Conservation (phyloP, 2,888 invertebrate species). For the Therioaphis trifolii region DNA sequence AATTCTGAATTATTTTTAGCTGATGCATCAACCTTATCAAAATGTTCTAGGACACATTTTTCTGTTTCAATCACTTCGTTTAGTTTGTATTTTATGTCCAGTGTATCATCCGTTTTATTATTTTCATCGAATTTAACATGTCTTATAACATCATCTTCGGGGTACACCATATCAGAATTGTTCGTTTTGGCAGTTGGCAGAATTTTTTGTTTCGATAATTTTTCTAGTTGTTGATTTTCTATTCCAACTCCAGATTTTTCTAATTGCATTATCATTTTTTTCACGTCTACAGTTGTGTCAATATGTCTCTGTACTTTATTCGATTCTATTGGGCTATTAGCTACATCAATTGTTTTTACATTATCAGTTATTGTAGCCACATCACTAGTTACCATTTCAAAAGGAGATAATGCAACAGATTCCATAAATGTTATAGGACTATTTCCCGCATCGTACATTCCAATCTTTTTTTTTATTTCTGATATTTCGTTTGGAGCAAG, state of each 20-base stretch:
- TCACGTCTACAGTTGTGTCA: conserved; percentile 12
- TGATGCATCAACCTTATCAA: conserved; percentile 36
- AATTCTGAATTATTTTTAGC: conserved; percentile 23
- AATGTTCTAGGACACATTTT: conserved; percentile 48
- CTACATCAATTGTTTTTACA: conserved; percentile 50
- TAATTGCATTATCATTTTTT: conserved; percentile 43
- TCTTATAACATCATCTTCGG: neutral
- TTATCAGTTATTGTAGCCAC: conserved; percentile 36
- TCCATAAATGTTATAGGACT: conserved; percentile 70
- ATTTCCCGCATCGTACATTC: conserved; percentile 71
- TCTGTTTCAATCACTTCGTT: conserved; percentile 57
- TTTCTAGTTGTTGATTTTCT: neutral
- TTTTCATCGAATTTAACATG: neutral
- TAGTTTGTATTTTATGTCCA: conserved; percentile 42
- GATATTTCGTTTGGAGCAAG: conserved; percentile 69
- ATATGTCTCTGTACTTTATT: conserved; percentile 22
- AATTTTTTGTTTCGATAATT: neutral
- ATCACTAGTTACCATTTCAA: conserved; percentile 47
- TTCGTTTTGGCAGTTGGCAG: neutral
- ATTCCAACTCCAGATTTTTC: conserved; percentile 18
- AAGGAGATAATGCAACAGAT: conserved; percentile 44
- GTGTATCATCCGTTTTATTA: neutral
- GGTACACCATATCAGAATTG: neutral
- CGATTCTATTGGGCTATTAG: conserved; percentile 55
- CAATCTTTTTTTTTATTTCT: conserved; percentile 72